Conservation (phyloP, 2,888 invertebrate genomes). For the Gymnocheta viridis region DNA sequence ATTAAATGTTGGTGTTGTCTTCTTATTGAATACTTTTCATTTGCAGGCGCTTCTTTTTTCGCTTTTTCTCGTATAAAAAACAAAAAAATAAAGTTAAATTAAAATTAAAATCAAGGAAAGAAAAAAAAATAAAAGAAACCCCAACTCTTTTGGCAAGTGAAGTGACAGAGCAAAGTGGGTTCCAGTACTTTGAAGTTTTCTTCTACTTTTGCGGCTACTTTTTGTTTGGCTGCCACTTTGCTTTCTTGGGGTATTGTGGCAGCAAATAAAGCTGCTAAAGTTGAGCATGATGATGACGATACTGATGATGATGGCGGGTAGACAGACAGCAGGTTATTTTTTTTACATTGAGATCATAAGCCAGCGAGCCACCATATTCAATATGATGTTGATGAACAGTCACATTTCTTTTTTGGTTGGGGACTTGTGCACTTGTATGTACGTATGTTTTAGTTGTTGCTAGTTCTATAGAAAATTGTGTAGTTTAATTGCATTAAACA, state of each 20-base stretch:
- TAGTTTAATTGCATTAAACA: conserved; percentile 27
- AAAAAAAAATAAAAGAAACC: neutral
- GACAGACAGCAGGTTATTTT: conserved; percentile 5
- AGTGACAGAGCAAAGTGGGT: conserved; percentile 42
- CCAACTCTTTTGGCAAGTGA: conserved; percentile 58
- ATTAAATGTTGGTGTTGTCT: conserved; percentile 54
- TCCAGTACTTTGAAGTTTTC: conserved; percentile 50
- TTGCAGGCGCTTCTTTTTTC: conserved; percentile 52
- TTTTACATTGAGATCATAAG: conserved; percentile 17
- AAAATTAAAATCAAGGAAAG: conserved; percentile 46
- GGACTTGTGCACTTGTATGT: neutral
- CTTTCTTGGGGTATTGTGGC: conserved; percentile 17
- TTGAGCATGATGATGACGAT: neutral
- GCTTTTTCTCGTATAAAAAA: neutral
- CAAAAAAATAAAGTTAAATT: conserved; percentile 42
- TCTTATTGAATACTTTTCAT: conserved; percentile 30
- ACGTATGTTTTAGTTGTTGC: conserved; percentile 25
- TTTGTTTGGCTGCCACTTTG: conserved; percentile 1
- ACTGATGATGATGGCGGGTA: neutral
- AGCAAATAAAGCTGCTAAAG: conserved; percentile 35
- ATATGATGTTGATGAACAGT: conserved; percentile 40
- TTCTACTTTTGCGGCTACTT: conserved; percentile 18
- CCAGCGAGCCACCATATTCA: conserved; percentile 2
- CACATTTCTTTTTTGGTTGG: neutral
- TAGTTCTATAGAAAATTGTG: conserved; percentile 35